Percentiles rank a stretch among this genome's conserved stretches.
Evolutionary conservation across 2,797 vertebrate species (phyloP).

Genomic region (Ceryle rudis): DNA sequence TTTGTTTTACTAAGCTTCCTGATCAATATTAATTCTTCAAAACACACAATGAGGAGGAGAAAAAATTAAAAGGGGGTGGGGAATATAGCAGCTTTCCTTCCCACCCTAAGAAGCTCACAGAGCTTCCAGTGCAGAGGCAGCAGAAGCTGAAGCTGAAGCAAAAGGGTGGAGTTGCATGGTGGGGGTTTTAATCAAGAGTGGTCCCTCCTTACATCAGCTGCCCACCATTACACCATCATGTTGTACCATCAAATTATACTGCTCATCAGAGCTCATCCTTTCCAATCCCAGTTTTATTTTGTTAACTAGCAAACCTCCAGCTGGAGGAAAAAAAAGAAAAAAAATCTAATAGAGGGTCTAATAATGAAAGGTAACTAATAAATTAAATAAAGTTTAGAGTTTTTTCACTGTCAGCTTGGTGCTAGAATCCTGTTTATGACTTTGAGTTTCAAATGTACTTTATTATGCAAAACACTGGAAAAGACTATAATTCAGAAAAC

Average conservation of each 20-base stretch:
- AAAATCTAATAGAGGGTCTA: not conserved
- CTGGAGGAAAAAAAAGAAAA: not conserved
- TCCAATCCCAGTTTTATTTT: not conserved
- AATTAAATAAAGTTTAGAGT: not conserved
- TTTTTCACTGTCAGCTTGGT: not conserved
- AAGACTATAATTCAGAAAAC: not conserved
- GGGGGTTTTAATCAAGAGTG: not conserved
- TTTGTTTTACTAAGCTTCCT: not conserved
- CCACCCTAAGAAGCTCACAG: not conserved
- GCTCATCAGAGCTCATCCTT: not conserved
- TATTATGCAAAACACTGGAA: not conserved
- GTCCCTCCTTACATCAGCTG: not conserved
- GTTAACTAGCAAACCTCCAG: not conserved
- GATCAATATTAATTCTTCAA: not conserved
- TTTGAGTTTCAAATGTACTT: not conserved
- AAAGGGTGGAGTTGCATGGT: accelerated
- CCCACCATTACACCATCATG: not conserved
- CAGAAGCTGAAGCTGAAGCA: not conserved
- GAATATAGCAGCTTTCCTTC: too few relatives aligned
- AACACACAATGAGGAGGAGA: not conserved
- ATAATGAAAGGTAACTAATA: not conserved
- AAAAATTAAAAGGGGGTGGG: not conserved
- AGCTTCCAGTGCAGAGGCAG: accelerated
- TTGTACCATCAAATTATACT: not conserved
- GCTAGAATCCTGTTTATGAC: not conserved